These are phyloP conservation scores for Lepidocolaptes lacrymiger DNA, from an alignment of 2,797 vertebrate genomes.

Conservation along the genomic window DNA sequence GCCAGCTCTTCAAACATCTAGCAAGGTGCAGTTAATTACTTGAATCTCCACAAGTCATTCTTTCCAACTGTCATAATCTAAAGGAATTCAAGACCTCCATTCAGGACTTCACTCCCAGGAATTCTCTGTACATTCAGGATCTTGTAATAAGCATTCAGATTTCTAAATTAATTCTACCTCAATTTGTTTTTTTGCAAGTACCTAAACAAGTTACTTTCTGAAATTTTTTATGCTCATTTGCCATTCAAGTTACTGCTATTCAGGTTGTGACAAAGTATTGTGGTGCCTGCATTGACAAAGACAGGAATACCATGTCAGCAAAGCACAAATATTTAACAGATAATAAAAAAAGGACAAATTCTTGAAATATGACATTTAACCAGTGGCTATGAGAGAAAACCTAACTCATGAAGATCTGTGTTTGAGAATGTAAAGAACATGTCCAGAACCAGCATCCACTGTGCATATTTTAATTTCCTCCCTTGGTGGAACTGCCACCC, in stretches of 20 bases:
- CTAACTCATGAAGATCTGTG: background rate
- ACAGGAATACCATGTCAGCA: background rate
- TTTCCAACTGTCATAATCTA: background rate
- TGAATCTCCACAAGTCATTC: background rate
- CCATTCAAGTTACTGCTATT: background rate
- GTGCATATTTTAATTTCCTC: background rate
- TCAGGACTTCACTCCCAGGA: background rate
- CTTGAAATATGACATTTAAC: background rate
- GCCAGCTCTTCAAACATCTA: background rate
- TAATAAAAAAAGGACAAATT: background rate
- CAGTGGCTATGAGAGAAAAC: background rate
- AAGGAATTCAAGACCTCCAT: background rate
- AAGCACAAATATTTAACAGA: background rate
- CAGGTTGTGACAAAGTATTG: background rate
- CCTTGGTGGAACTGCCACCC: background rate
- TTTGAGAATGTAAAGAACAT: background rate
- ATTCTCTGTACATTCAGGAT: background rate
- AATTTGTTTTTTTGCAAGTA: background rate
- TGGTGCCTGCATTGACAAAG: background rate
- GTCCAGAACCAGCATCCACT: background rate
- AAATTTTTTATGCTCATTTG: background rate
- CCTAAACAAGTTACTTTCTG: background rate
- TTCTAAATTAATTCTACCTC: background rate
- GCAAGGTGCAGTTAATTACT: background rate
- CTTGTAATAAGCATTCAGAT: background rate